Conservation (phyloP, 2,113 vertebrate species). For the Poeciliopsis turrubarensis region DNA sequence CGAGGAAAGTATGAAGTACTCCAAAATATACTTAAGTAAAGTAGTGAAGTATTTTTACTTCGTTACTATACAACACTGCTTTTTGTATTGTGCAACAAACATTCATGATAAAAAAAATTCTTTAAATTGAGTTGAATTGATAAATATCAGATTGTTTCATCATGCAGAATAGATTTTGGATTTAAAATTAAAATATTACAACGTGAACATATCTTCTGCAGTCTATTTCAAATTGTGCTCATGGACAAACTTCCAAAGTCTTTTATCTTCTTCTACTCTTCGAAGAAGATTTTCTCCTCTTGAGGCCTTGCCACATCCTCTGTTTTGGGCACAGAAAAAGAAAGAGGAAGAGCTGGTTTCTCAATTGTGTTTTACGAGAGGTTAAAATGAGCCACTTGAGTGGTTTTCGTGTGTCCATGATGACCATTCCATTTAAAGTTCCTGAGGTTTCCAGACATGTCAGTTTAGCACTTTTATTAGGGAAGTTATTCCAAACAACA, state of each 20-base stretch:
- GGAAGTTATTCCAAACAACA: constrained; percentile 70
- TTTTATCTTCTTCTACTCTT: constrained; percentile 44
- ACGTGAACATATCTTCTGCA: constrained; percentile 23
- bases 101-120: too few species aligned
- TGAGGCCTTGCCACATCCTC: constrained; percentile 76
- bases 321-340: constrained; percentile 53
- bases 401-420: constrained; percentile 55
- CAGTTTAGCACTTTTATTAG: constrained; percentile 78
- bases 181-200: constrained; percentile 12
- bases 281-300: constrained; percentile 53
- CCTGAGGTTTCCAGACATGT: constrained; percentile 72
- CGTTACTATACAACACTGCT: too few species aligned
- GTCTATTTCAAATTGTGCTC: constrained; percentile 21
- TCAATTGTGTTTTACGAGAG: constrained; percentile 76
- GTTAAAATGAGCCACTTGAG: constrained; percentile 74
- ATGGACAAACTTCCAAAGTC: constrained; percentile 36
- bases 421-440: constrained; percentile 62
- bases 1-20: too few species aligned
- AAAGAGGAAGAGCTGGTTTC: constrained; percentile 79
- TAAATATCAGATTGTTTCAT: too few species aligned
- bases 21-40: too few species aligned
- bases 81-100: too few species aligned
- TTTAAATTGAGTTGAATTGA: too few species aligned
- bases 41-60: too few species aligned
- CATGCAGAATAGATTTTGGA: too few species aligned